These are phyloP conservation scores for Holocentrus rufus DNA, from an alignment of 2,797 vertebrate genomes.

Conservation along the genomic window DNA sequence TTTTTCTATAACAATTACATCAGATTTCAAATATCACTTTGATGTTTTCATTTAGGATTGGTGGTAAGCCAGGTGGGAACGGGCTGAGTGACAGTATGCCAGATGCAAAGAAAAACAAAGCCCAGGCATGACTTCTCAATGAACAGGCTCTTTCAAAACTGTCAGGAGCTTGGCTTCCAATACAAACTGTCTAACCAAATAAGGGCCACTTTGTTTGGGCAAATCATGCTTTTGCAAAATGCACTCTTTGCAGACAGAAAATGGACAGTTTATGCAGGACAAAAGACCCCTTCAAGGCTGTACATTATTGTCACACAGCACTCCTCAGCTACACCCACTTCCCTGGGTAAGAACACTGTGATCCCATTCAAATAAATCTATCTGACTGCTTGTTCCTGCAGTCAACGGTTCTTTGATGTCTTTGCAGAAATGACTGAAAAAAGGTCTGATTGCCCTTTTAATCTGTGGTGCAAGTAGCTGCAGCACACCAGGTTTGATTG, in stretches of 20 bases:
- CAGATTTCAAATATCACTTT: constrained; percentile 54
- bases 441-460: constrained; percentile 36
- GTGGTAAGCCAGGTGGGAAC: constrained; percentile 63
- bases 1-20: constrained; percentile 30
- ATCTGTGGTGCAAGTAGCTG: constrained; percentile 48
- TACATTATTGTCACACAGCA: not conserved
- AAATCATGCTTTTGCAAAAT: constrained; percentile 40
- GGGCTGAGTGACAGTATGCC: constrained; percentile 55
- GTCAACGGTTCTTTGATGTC: constrained; percentile 59
- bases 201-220: constrained; percentile 35
- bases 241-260: constrained; percentile 31
- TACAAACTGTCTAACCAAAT: constrained; percentile 44
- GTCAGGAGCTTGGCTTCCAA: constrained; percentile 53
- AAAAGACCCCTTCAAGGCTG: constrained; percentile 34
- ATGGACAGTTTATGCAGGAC: constrained; percentile 45
- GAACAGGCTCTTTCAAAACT: constrained; percentile 70
- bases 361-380: constrained; percentile 64
- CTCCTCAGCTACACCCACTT: constrained; percentile 44
- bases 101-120: constrained; percentile 66
- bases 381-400: constrained; percentile 29
- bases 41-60: constrained; percentile 66
- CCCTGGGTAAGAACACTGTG: constrained; percentile 50
- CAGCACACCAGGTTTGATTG: constrained; percentile 58
- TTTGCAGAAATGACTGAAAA: constrained; percentile 27
- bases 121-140: constrained; percentile 61